A percentile compares a stretch with the other conserved stretches of the same genome.
phyloP scores from a whole-genome alignment of 2,888 invertebrate species.

The Chrysopilus asiliformis region DNA sequence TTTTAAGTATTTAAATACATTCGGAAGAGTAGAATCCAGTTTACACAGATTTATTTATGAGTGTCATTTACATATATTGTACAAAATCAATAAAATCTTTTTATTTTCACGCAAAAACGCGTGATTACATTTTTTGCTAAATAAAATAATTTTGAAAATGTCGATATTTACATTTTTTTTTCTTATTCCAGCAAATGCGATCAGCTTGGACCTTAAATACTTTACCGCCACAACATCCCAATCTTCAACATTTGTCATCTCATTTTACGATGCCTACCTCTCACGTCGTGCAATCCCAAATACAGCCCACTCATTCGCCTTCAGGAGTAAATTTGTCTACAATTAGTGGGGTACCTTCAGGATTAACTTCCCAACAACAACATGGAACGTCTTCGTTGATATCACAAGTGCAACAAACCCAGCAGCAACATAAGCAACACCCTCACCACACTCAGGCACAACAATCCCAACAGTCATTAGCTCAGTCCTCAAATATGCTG shows the following conservation, averaged over 20 bases:
- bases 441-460: neutral
- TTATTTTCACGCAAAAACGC: too few relatives aligned
- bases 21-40: too few relatives aligned
- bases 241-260: constrained; percentile 6
- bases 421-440: neutral
- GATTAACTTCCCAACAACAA: neutral
- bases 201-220: constrained; percentile 15
- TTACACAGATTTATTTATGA: too few relatives aligned
- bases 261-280: constrained; percentile 9
- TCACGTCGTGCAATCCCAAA: constrained; percentile 11
- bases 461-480: neutral
- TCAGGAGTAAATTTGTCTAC: neutral
- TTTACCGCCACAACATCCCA: constrained; percentile 12
- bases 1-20: too few relatives aligned
- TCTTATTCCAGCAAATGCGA: constrained; percentile 11
- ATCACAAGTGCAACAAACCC: neutral
- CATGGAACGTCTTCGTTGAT: neutral
- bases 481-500: constrained; percentile 6
- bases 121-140: too few relatives aligned
- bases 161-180: too few relatives aligned
- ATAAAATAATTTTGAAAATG: too few relatives aligned
- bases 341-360: neutral
- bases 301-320: constrained; percentile 8
- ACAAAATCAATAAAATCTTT: too few relatives aligned
- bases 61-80: too few relatives aligned